Evolutionary conservation across 2,113 vertebrate species (phyloP), one percentile per base, ranked within the genome.

Genomic region (Atractosteus spatula): DNA sequence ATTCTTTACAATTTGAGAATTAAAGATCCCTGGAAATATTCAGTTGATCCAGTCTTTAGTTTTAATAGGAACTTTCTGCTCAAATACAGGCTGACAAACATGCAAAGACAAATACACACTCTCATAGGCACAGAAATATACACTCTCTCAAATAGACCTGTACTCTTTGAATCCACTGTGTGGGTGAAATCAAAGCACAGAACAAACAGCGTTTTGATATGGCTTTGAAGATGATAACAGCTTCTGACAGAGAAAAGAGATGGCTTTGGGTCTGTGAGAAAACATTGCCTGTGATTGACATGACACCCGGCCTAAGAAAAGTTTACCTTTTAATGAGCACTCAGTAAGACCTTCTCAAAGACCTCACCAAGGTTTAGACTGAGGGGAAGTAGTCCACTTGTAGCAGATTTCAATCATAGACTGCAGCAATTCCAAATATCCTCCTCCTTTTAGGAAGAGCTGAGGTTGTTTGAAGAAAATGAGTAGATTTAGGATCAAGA

Each of bases 191-290:
- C 92, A 95, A 96, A 96, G 93, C 71, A 73, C 87, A 97, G 95
- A 97, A 96, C 94, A 96, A 96, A 96, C 93, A 87, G 83, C 84
- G 91, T 90, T 92, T 92, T 93, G 94, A 94, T 94, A 91, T 78
- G 87, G 84, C 92, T 94, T 94, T 96, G 95, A 96, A 94, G 92
- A 90, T 87, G 92, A 90, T 95, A 96, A 95, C 90, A 86, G 90
- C 91, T 82, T 83, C 89, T 94, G 89, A 91, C 86, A 87, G 90
- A 86, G 88, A 83, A 88, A 86, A 88, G 88, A 83, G 77, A 82
- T 72, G 85, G 88, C 89, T 87, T 85, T 82, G 78, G 82, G 84
- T 85, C 86, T 77, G 83, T 73, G 82, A 74, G 82, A 84, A 90
- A 90, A 91, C 68, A 79, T 79, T 82, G 77, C 77, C 80, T 54